These are phyloP conservation scores for Cryptus armator DNA, from an alignment of 2,888 invertebrate species.

Conservation along the genomic window DNA sequence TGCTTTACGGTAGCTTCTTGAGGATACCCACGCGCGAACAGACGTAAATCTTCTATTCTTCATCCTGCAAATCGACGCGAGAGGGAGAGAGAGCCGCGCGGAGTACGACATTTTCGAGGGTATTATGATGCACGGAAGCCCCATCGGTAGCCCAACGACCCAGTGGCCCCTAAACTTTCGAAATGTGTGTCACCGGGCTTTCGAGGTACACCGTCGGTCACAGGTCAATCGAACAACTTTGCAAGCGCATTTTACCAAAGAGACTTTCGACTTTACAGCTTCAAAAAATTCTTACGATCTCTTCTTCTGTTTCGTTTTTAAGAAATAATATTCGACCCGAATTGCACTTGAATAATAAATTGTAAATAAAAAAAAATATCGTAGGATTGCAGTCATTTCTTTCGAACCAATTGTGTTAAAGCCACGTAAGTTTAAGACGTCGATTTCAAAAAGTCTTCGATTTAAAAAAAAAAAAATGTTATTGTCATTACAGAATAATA, in stretches of 20 bases:
- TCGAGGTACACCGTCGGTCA: constrained; percentile 33
- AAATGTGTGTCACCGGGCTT: constrained; percentile 74
- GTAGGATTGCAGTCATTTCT: too few species aligned
- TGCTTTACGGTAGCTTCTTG: constrained; percentile 16
- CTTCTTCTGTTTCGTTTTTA: constrained; percentile 15
- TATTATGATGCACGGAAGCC: constrained; percentile 61
- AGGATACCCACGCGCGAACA: constrained; percentile 39
- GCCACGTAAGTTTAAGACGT: too few species aligned
- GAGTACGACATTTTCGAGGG: constrained; percentile 23
- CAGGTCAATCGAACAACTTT: neutral
- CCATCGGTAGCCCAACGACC: constrained; percentile 70
- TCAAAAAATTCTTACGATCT: constrained; percentile 26
- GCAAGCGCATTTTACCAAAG: neutral
- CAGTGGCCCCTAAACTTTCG: constrained; percentile 73
- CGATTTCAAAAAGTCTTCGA: too few species aligned
- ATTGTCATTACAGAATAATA: too few species aligned
- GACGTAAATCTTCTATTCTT: constrained; percentile 51
- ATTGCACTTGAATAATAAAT: too few species aligned
- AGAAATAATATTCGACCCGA: neutral
- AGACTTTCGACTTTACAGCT: constrained; percentile 72
- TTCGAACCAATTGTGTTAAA: too few species aligned
- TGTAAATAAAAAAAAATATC: too few species aligned
- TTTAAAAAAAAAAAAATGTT: neutral
- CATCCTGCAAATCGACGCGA: neutral
- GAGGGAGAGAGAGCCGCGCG: constrained; percentile 23